Evolutionary conservation across 2,888 invertebrate species (phyloP).

Genomic region (Bugula neritina): DNA sequence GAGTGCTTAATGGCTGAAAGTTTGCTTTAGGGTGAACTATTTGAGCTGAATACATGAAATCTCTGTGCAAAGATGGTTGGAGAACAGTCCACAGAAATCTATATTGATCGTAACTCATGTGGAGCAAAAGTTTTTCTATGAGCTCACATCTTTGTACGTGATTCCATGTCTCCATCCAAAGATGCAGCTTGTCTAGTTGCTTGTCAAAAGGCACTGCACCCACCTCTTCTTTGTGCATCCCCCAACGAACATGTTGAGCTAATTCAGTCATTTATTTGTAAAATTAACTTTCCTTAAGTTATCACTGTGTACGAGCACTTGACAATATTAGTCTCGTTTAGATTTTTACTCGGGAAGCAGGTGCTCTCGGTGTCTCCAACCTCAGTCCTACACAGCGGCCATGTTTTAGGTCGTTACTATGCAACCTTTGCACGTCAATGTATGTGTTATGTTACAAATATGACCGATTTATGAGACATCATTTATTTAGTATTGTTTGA

Average conservation of each 20-base stretch:
- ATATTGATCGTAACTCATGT: constrained; percentile 41
- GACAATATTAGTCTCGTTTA: too few species aligned
- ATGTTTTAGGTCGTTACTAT: neutral
- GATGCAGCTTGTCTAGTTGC: constrained; percentile 42
- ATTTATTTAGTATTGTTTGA: neutral
- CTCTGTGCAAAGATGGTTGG: constrained; percentile 45
- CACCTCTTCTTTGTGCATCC: constrained; percentile 39
- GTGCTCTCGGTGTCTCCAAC: too few species aligned
- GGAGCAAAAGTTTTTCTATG: constrained; percentile 38
- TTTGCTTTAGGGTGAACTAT: constrained; percentile 30
- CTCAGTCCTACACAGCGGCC: neutral
- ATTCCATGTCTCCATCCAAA: constrained; percentile 43
- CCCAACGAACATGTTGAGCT: constrained; percentile 34
- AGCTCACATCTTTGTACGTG: constrained; percentile 42
- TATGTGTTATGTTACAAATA: too few species aligned
- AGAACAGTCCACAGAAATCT: constrained; percentile 44
- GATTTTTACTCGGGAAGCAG: too few species aligned
- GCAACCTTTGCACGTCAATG: too few species aligned
- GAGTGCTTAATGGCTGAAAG: constrained; percentile 44
- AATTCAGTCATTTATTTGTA: too few species aligned
- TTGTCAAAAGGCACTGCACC: constrained; percentile 44
- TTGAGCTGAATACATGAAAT: constrained; percentile 46
- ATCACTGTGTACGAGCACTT: too few species aligned
- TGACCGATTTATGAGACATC: neutral
- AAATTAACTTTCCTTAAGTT: too few species aligned